Base-by-base conservation (phyloP, 92 coral and sea anemone genomes). In the Phenganax stokvisi region DNA sequence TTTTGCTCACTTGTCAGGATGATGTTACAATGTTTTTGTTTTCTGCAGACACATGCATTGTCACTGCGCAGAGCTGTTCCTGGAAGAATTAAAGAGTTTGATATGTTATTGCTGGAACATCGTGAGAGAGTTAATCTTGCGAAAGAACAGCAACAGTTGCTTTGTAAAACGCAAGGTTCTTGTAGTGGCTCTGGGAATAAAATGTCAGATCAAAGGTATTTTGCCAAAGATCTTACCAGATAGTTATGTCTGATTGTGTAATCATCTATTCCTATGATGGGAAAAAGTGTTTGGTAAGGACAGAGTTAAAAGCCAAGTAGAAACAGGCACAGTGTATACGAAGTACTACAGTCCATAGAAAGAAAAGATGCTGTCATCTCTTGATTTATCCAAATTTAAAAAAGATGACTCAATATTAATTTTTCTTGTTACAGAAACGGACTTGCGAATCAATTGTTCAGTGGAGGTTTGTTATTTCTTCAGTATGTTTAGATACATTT, bases 41-140 rank as follows among this genome's bases (percentile, higher is more conserved):
- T 76, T 75, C 11, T 75, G 8, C 59, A 94, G 98, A 94, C 98
- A 44, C 98, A 94, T 92, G 98, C 98, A 5, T 83, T 94, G 59
- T 94, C 98, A 29, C 74, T 94, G 75, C 85, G 98, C 61, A 88
- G 98, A 30, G 97, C 92, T 79, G 98, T 94, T 8, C 92, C 90
- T 54, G 98, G 98, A 6, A 75, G 98, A 60, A 87, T 89, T 77
- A 94, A 92, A 86, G 87, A 91, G 70, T 94, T 94, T 83, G 98
- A 94, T 80, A 90, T 84, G 51, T 82, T 94, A 13, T 79, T 94
- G 30, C 92, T 91, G 0, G 97, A 94, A 71, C 98, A 94, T 52
- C 92, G 92, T 81, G 98, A 93, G 17, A 85, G 97, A 85, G 98
- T 91, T 10, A 94, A 92, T 72, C 83, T 89, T 80, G 98, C 92